Conservation (phyloP, 2,113 vertebrate species). For the Heteronetta atricapilla region DNA sequence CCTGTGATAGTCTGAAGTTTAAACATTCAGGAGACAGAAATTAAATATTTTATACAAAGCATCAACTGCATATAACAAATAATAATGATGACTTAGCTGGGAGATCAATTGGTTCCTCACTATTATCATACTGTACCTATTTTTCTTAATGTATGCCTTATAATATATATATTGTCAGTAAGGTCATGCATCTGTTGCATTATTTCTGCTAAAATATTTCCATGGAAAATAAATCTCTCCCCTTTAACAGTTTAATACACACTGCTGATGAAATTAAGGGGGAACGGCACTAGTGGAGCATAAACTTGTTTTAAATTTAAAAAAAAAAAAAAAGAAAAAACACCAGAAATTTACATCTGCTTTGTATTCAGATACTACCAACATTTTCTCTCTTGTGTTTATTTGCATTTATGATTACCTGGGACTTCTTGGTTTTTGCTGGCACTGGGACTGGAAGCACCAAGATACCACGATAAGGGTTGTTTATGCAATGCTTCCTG, state of each 20-base stretch:
- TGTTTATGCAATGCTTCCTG: slow-evolving; percentile 43
- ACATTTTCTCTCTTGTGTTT: not conserved
- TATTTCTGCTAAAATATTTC: slow-evolving; percentile 4
- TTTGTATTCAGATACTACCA: not conserved
- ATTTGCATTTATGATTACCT: not conserved
- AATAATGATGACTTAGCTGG: not conserved
- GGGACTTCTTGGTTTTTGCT: not conserved
- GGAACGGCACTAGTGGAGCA: not conserved
- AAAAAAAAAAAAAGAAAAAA: too few species aligned
- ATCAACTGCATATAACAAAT: not conserved
- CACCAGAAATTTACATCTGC: not conserved
- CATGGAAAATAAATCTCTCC: not conserved
- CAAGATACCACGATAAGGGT: not conserved
- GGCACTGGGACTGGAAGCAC: not conserved
- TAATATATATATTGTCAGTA: not conserved
- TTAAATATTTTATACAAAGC: not conserved
- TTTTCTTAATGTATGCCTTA: not conserved
- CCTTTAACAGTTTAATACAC: not conserved
- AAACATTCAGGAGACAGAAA: not conserved
- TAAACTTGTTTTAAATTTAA: not conserved
- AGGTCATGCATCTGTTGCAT: not conserved
- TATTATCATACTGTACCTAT: not conserved
- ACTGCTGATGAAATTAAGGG: not conserved
- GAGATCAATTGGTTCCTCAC: not conserved
- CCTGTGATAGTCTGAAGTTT: not conserved